These are phyloP conservation scores for Watersipora subatra DNA, from an alignment of 1,140 invertebrate genomes.

Conservation along the genomic window DNA sequence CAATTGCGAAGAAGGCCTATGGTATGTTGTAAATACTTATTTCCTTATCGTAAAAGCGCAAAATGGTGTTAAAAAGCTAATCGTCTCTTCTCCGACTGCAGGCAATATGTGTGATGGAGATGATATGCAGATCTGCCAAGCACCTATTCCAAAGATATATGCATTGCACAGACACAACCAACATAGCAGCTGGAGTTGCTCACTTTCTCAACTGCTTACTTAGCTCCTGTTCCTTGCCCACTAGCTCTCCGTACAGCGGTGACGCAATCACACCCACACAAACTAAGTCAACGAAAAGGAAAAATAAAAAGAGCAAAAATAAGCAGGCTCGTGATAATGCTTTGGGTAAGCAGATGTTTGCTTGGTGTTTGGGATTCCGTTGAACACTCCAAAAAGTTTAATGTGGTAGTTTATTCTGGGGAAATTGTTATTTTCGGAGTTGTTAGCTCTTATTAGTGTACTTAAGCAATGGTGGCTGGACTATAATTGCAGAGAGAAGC, in stretches of 20 bases:
- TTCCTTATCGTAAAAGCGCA: too few relatives aligned
- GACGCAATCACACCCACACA: too few relatives aligned
- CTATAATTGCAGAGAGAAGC: constrained; percentile 25
- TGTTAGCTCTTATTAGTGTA: too few relatives aligned
- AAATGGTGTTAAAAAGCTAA: too few relatives aligned
- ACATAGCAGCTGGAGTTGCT: constrained; percentile 69
- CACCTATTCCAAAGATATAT: constrained; percentile 84
- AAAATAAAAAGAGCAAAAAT: constrained; percentile 53
- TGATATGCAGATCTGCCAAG: constrained; percentile 74
- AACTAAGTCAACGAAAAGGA: constrained; percentile 45
- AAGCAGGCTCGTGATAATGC: constrained; percentile 26
- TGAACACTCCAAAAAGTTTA: too few relatives aligned
- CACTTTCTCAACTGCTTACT: constrained; percentile 92
- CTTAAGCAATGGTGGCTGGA: too few relatives aligned
- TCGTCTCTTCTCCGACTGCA: constrained; percentile 35
- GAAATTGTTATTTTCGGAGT: too few relatives aligned
- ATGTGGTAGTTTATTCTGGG: too few relatives aligned
- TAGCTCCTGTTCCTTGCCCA: constrained; percentile 27
- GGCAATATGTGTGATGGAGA: constrained; percentile 69
- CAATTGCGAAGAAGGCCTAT: too few relatives aligned
- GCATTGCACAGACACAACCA: constrained; percentile 76
- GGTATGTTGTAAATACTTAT: too few relatives aligned
- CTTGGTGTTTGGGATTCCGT: too few relatives aligned
- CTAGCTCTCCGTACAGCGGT: neutral
- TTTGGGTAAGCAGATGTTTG: neutral